These are phyloP conservation scores for Lophius piscatorius DNA, from an alignment of 2,113 vertebrate species.

Conservation along the genomic window DNA sequence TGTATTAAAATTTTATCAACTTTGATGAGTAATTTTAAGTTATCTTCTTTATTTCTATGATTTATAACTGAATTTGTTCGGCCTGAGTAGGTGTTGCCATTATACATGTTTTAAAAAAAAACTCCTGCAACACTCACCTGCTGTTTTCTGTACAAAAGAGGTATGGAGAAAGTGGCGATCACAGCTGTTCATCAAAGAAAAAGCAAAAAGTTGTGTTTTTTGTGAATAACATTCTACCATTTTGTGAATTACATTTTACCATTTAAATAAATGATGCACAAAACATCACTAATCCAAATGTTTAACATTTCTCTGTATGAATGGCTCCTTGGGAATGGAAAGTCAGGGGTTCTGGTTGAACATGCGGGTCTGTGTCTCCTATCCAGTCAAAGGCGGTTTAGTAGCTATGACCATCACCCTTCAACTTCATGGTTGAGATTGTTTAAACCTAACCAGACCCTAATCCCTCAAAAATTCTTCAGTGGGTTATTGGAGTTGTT, in stretches of 20 bases:
- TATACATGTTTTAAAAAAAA: background rate
- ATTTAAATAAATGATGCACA: background rate
- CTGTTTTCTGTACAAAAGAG: slow-evolving; percentile 88
- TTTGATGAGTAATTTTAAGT: too few species aligned
- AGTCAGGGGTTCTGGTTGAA: too few species aligned
- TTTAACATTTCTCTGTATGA: background rate
- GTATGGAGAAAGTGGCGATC: slow-evolving; percentile 86
- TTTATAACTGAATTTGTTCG: background rate
- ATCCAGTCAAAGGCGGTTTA: too few species aligned
- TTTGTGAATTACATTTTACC: slow-evolving; percentile 2
- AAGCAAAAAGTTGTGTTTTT: background rate
- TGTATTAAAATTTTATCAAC: background rate
- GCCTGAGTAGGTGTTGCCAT: background rate
- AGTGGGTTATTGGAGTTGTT: too few species aligned
- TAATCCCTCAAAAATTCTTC: background rate
- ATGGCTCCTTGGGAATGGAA: background rate
- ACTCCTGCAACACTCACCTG: slow-evolving; percentile 77
- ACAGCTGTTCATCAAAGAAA: slow-evolving; percentile 79
- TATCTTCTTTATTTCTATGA: background rate
- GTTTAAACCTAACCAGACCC: background rate
- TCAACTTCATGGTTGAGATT: background rate
- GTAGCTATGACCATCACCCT: background rate
- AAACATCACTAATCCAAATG: background rate
- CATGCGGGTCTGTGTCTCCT: too few species aligned
- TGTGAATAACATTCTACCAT: background rate